Conservation (phyloP, 2,113 vertebrate genomes). For the Phylloscopus trochilus region DNA sequence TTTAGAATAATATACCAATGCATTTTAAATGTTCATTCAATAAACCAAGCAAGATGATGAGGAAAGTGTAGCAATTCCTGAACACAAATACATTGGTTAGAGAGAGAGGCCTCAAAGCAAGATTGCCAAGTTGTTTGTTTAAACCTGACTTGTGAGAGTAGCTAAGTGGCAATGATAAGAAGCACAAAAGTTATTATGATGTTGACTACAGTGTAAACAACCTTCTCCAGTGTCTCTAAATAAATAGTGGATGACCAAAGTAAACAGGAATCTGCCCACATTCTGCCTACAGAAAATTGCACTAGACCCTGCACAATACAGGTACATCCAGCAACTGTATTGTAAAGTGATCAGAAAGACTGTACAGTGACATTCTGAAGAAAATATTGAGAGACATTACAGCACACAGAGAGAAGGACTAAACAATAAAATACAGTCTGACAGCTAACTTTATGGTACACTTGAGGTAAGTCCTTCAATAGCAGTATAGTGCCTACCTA, state of each 20-base stretch:
- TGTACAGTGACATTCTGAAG: neutral
- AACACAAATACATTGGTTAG: neutral
- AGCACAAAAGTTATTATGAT: neutral
- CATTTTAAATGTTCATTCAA: neutral
- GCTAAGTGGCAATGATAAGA: neutral
- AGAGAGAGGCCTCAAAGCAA: neutral
- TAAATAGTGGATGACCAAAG: neutral
- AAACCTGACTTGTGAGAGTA: neutral
- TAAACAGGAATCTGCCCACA: neutral
- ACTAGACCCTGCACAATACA: neutral
- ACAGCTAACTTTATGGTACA: neutral
- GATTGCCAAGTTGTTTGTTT: neutral
- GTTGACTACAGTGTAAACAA: neutral
- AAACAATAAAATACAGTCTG: neutral
- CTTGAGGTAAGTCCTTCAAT: neutral
- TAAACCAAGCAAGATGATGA: neutral
- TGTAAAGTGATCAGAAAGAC: neutral
- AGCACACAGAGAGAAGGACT: neutral
- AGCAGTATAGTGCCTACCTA: neutral
- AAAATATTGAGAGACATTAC: neutral
- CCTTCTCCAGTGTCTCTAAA: neutral
- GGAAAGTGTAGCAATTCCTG: neutral
- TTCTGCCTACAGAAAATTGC: neutral
- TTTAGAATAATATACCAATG: neutral
- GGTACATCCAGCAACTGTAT: neutral